These are phyloP conservation scores for Nasonovia ribisnigri DNA, from an alignment of 2,888 invertebrate genomes.

Conservation along the genomic window DNA sequence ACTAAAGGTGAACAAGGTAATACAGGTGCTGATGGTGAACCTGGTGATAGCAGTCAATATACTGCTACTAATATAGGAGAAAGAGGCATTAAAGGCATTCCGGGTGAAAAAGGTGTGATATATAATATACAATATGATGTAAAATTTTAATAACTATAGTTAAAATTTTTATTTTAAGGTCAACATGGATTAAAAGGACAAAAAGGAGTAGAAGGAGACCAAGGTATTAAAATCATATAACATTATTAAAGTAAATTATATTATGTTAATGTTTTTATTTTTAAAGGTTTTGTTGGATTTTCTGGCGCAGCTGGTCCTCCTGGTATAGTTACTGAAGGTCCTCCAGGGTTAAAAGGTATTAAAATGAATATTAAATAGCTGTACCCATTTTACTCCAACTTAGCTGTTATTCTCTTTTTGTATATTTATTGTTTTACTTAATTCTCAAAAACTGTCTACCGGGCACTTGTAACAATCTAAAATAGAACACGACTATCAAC, in stretches of 20 bases:
- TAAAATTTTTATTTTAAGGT: constrained; percentile 64
- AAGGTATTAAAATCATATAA: constrained; percentile 47
- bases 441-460: not conserved
- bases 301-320: constrained; percentile 72
- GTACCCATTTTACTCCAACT: not conserved
- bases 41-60: constrained; percentile 68
- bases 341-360: constrained; percentile 68
- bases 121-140: not conserved
- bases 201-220: constrained; percentile 71
- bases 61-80: constrained; percentile 69
- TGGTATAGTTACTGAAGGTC: constrained; percentile 71
- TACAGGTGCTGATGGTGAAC: constrained; percentile 70
- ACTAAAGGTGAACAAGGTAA: constrained; percentile 70
- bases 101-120: constrained; percentile 68
- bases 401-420: not conserved
- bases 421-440: not conserved
- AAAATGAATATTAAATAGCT: not conserved
- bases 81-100: constrained; percentile 71
- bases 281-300: constrained; percentile 71
- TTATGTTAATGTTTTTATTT: not conserved
- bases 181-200: constrained; percentile 71
- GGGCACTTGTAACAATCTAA: not conserved
- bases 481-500: not conserved
- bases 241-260: not conserved
- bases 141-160: not conserved